Conservation (phyloP, 1,140 invertebrate genomes). For the Drosophila nikananu region DNA sequence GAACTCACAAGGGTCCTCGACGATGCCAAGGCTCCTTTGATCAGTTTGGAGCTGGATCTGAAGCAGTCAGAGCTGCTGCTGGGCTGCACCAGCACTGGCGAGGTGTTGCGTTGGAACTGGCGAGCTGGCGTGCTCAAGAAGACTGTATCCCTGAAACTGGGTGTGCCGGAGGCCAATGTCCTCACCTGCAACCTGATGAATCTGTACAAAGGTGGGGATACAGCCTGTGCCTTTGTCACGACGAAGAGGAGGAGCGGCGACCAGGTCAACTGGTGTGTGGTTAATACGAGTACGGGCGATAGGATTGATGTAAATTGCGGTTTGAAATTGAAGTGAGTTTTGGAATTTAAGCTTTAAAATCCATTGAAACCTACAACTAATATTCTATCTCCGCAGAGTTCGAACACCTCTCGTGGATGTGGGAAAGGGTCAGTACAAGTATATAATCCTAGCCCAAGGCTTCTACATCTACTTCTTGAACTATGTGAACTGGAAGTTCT, state of each 20-base stretch:
- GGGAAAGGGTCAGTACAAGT: slow-evolving; percentile 65
- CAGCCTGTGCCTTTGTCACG: slow-evolving; percentile 67
- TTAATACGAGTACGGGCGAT: slow-evolving; percentile 58
- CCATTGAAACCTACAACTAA: background rate
- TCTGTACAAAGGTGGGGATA: slow-evolving; percentile 62
- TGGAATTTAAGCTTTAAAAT: background rate
- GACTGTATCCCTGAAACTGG: slow-evolving; percentile 54
- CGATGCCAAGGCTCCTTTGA: slow-evolving; percentile 85
- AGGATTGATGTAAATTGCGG: slow-evolving; percentile 35
- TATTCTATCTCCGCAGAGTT: slow-evolving; percentile 24
- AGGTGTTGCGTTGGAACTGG: slow-evolving; percentile 87
- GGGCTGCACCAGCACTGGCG: slow-evolving; percentile 86
- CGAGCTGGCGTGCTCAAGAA: slow-evolving; percentile 86
- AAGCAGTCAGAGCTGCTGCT: slow-evolving; percentile 86
- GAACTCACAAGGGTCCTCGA: slow-evolving; percentile 86
- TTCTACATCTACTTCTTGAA: slow-evolving; percentile 79
- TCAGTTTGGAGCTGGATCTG: slow-evolving; percentile 86
- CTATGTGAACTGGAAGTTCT: slow-evolving; percentile 66
- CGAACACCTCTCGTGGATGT: slow-evolving; percentile 59
- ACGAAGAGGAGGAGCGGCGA: slow-evolving; percentile 30
- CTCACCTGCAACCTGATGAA: slow-evolving; percentile 70
- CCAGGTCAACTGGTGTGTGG: slow-evolving; percentile 46
- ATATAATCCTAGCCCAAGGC: slow-evolving; percentile 78
- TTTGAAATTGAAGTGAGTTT: slow-evolving; percentile 58
- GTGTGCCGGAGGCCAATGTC: background rate